A percentile compares a stretch with the other conserved stretches of the same genome.
phyloP scores from a whole-genome alignment of 2,797 vertebrate genomes.

The Falco concolor region DNA sequence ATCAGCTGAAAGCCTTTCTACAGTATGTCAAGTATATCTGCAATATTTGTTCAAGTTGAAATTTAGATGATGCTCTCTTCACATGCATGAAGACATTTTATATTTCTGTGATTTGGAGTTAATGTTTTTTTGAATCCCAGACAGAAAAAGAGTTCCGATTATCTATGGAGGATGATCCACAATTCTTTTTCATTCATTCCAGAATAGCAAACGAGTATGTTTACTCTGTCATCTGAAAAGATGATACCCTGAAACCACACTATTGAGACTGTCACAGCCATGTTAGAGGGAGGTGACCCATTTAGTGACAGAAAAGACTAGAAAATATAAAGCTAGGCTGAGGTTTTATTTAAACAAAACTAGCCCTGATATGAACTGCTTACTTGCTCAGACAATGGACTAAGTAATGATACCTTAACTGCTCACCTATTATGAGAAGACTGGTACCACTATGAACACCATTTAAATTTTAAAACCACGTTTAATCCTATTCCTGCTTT shows the following conservation, averaged over 20 bases:
- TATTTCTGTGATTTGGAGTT: slow-evolving; percentile 44
- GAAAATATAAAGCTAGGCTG: neutral
- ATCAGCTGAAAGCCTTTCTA: slow-evolving; percentile 25
- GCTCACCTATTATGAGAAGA: neutral
- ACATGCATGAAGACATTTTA: slow-evolving; percentile 42
- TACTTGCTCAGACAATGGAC: neutral
- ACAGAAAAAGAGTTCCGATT: slow-evolving; percentile 48
- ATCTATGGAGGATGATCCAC: slow-evolving; percentile 43
- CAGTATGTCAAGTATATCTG: neutral
- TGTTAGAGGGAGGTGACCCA: slow-evolving; percentile 37
- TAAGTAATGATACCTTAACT: neutral
- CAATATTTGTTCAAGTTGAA: slow-evolving; percentile 39
- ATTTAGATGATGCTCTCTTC: slow-evolving; percentile 47
- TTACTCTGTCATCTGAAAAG: slow-evolving; percentile 60
- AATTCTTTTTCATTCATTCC: slow-evolving; percentile 44
- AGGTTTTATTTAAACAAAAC: slow-evolving; percentile 37
- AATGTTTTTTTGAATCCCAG: slow-evolving; percentile 44
- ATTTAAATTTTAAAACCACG: neutral
- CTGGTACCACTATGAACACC: neutral
- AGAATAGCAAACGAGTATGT: slow-evolving; percentile 61
- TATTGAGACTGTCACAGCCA: slow-evolving; percentile 43
- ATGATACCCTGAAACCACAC: slow-evolving; percentile 37
- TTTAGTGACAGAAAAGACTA: slow-evolving; percentile 19
- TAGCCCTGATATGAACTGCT: neutral
- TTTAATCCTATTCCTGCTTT: neutral